These are phyloP conservation scores for Orcinus orca DNA, from an alignment of 2,113 vertebrate species.

Conservation along the genomic window DNA sequence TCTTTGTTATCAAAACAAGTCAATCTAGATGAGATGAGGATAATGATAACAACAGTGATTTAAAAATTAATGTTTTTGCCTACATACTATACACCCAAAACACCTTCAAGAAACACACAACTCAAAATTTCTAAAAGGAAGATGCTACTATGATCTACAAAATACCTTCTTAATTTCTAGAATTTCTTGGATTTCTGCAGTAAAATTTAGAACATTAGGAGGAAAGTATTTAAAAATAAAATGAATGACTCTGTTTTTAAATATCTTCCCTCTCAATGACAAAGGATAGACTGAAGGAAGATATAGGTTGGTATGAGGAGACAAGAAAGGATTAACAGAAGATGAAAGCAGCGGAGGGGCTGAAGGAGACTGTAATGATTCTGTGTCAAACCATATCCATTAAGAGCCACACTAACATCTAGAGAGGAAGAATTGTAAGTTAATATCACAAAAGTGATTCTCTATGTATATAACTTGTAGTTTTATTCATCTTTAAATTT, in stretches of 20 bases:
- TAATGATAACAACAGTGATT: neutral
- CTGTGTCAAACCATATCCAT: neutral
- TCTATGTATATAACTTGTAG: neutral
- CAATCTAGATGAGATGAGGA: neutral
- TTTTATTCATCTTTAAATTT: neutral
- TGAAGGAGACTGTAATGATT: fast-evolving
- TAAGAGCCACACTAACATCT: neutral
- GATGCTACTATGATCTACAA: neutral
- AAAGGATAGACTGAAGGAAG: neutral
- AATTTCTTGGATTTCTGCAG: neutral
- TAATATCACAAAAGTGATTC: neutral
- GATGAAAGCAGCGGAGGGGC: neutral
- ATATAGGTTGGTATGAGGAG: neutral
- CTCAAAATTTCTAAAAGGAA: neutral
- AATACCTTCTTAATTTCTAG: neutral
- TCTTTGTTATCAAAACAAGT: neutral
- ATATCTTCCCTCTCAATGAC: neutral
- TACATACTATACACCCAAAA: neutral
- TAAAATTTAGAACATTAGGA: neutral
- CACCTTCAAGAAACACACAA: neutral
- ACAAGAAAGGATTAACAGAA: neutral
- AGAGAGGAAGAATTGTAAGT: neutral
- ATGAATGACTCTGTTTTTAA: neutral
- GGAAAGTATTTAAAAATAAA: neutral
- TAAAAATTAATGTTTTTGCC: neutral